A percentile compares a stretch with the other conserved stretches of the same genome.
These are phyloP conservation scores for Acrocephalus kingi DNA, from an alignment of 2,113 vertebrate genomes.

Conservation along the genomic window DNA sequence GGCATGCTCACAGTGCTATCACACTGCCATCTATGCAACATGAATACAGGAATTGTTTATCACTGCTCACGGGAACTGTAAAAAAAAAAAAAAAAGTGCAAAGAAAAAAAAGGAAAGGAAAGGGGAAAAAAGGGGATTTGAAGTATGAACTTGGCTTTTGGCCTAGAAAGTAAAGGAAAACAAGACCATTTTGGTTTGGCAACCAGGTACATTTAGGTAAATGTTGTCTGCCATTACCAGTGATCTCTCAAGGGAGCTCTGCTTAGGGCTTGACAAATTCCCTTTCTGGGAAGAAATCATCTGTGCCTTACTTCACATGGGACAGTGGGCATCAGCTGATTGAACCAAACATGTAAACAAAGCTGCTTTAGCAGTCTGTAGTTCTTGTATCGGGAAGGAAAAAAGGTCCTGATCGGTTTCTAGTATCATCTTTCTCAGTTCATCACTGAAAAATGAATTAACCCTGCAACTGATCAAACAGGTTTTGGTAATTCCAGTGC, in stretches of 20 bases:
- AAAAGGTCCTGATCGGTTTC: not conserved
- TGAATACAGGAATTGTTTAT: not conserved
- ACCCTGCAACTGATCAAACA: not conserved
- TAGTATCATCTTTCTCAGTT: not conserved
- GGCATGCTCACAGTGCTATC: not conserved
- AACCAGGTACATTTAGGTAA: not conserved
- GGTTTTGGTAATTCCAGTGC: not conserved
- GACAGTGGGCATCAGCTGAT: not conserved
- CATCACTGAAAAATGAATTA: not conserved
- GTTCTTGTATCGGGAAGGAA: fast-evolving
- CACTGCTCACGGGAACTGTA: not conserved
- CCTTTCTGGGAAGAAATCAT: not conserved
- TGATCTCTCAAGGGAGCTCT: not conserved
- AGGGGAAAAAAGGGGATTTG: fast-evolving
- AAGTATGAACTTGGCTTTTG: not conserved
- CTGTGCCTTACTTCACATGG: not conserved
- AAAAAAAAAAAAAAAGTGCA: not conserved
- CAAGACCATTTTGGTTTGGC: not conserved
- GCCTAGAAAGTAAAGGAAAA: not conserved
- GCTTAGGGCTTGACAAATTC: not conserved
- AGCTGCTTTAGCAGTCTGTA: not conserved
- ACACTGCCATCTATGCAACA: fast-evolving
- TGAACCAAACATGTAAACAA: not conserved
- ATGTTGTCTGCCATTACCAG: not conserved
- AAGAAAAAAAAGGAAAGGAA: not conserved